phyloP scores from a whole-genome alignment of 2,888 invertebrate species.

The Morpho deidamia region DNA sequence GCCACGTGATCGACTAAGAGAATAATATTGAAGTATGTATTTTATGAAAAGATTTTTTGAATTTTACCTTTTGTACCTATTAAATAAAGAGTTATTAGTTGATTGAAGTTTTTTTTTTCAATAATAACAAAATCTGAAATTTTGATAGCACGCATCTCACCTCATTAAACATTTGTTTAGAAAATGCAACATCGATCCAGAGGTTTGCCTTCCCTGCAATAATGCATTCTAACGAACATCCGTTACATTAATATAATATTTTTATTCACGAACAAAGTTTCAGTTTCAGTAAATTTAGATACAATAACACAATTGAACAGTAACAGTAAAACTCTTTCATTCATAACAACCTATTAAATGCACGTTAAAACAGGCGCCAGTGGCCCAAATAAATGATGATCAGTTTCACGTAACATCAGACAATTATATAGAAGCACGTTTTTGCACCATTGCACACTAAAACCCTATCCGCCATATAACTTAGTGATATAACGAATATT shows the following conservation, averaged over 20 bases:
- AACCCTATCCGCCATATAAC: slow-evolving; percentile 9
- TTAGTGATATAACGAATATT: slow-evolving; percentile 6
- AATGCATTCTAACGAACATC: background rate
- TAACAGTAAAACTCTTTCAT: slow-evolving; percentile 69
- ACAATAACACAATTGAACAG: slow-evolving; percentile 51
- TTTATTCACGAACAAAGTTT: slow-evolving; percentile 16
- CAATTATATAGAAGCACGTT: slow-evolving; percentile 30
- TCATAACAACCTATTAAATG: slow-evolving; percentile 76
- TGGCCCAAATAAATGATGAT: slow-evolving; percentile 41
- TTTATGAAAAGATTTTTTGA: too few relatives aligned
- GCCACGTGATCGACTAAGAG: too few relatives aligned
- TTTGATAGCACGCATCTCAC: too few relatives aligned
- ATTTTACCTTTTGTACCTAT: too few relatives aligned
- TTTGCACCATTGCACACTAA: slow-evolving; percentile 39
- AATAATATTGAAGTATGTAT: too few relatives aligned
- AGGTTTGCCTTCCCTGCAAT: too few relatives aligned
- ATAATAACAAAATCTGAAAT: too few relatives aligned
- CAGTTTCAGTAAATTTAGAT: slow-evolving; percentile 39
- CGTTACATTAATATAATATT: slow-evolving; percentile 12
- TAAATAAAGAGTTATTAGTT: too few relatives aligned
- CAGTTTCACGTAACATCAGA: slow-evolving; percentile 32
- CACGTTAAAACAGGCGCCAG: slow-evolving; percentile 53
- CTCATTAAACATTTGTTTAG: too few relatives aligned
- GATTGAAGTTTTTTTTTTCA: too few relatives aligned
- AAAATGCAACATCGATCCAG: too few relatives aligned